Evolutionary conservation across 2,888 invertebrate species (phyloP).

Genomic region (Eretmocerus hayati): DNA sequence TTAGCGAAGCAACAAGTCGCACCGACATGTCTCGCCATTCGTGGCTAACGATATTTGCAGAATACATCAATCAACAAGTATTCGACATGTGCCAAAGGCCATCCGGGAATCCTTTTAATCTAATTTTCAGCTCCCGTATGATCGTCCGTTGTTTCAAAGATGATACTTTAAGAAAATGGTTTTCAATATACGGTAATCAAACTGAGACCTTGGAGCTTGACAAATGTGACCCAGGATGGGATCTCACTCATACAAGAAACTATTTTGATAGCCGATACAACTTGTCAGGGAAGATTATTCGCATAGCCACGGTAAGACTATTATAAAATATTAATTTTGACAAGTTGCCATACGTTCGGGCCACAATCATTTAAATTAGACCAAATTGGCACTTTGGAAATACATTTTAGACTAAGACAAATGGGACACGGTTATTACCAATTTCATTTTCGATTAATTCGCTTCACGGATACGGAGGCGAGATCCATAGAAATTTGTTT

Average conservation of each 20-base stretch:
- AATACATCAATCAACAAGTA: background rate
- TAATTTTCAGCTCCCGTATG: conserved; percentile 24
- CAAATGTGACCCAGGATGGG: conserved; percentile 26
- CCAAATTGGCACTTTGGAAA: too few species aligned
- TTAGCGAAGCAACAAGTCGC: conserved; percentile 9
- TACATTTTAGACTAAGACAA: too few species aligned
- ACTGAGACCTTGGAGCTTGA: conserved; percentile 25
- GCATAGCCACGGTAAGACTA: conserved; percentile 25
- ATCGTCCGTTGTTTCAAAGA: conserved; percentile 23
- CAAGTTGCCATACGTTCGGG: too few species aligned
- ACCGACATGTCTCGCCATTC: background rate
- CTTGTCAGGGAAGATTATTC: conserved; percentile 27
- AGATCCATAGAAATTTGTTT: too few species aligned
- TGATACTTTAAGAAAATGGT: conserved; percentile 26
- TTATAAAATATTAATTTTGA: too few species aligned
- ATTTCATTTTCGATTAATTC: too few species aligned
- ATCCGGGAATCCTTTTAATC: background rate
- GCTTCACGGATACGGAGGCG: too few species aligned
- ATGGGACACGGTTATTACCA: too few species aligned
- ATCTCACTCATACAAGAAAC: conserved; percentile 9
- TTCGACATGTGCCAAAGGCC: conserved; percentile 1
- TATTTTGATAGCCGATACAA: conserved; percentile 28
- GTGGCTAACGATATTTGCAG: background rate
- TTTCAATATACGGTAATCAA: conserved; percentile 4
- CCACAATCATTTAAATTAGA: too few species aligned